phyloP scores from a whole-genome alignment of 1,140 invertebrate species.

The Papilio polytes region DNA sequence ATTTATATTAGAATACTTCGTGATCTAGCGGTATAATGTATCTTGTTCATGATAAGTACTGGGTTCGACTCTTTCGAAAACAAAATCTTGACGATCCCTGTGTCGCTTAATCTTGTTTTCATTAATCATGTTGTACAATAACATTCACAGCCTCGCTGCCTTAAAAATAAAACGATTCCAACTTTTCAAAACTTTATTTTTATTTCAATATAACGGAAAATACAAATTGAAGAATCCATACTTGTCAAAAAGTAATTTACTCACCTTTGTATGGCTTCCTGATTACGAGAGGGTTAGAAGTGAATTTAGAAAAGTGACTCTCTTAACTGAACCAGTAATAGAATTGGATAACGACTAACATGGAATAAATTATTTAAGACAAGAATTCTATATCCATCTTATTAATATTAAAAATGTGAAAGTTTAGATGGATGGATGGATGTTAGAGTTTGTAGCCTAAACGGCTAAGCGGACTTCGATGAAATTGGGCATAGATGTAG shows the following conservation, averaged over 20 bases:
- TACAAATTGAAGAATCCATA: conserved; percentile 5
- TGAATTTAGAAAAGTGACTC: conserved; percentile 30
- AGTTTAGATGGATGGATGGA: too few species aligned
- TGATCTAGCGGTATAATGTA: not conserved
- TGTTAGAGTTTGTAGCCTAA: too few species aligned
- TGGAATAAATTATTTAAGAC: not conserved
- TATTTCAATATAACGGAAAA: not conserved
- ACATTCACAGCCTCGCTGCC: not conserved
- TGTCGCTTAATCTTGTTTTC: not conserved
- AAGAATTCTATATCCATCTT: too few species aligned
- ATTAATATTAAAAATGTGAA: too few species aligned
- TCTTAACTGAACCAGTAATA: not conserved
- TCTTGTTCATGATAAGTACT: not conserved
- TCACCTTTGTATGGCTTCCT: conserved; percentile 48
- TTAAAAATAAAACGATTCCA: not conserved
- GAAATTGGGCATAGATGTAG: too few species aligned
- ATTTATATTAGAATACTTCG: not conserved
- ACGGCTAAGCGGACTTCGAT: too few species aligned
- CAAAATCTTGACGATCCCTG: not conserved
- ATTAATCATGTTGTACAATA: not conserved
- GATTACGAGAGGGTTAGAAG: conserved; percentile 26
- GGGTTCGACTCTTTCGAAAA: not conserved
- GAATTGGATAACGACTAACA: not conserved
- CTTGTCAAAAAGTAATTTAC: conserved; percentile 41
- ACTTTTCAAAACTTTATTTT: not conserved